These are phyloP conservation scores for Callyntrura sp. DNA, from an alignment of 2,888 invertebrate genomes.

Conservation along the genomic window DNA sequence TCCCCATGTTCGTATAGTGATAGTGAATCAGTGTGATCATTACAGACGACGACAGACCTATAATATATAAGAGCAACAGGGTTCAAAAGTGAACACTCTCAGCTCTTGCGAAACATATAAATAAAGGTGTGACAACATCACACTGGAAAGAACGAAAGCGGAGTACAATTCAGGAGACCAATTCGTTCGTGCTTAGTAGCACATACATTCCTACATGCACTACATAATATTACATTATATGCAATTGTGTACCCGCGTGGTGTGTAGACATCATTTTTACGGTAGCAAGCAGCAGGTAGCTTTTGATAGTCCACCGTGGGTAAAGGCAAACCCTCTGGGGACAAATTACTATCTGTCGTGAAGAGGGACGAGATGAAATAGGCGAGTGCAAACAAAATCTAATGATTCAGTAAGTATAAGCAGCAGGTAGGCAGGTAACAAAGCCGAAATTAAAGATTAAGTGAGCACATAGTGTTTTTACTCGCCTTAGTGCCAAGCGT, in stretches of 20 bases:
- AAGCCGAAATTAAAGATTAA: constrained; percentile 47
- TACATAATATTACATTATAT: not conserved
- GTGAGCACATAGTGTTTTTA: constrained; percentile 32
- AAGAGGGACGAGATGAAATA: constrained; percentile 26
- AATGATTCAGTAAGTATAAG: constrained; percentile 39
- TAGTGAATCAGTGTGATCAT: too few species aligned
- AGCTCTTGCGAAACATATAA: not conserved
- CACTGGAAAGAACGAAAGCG: too few species aligned
- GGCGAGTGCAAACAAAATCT: constrained; percentile 49
- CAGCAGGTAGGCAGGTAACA: constrained; percentile 21
- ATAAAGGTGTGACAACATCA: too few species aligned
- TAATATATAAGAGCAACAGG: not conserved
- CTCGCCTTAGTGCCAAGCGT: not conserved
- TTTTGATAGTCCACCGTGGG: constrained; percentile 28
- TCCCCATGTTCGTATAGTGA: too few species aligned
- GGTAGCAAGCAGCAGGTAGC: constrained; percentile 29
- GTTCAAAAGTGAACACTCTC: not conserved
- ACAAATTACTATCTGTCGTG: constrained; percentile 59
- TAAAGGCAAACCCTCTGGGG: constrained; percentile 33
- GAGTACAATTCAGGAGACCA: not conserved
- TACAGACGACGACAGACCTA: not conserved
- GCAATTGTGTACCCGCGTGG: not conserved
- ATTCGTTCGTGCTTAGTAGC: not conserved
- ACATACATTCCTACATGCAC: not conserved
- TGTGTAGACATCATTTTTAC: not conserved